These are phyloP conservation scores for Microtus montanus DNA, from an alignment of 2,113 vertebrate genomes.

Conservation along the genomic window DNA sequence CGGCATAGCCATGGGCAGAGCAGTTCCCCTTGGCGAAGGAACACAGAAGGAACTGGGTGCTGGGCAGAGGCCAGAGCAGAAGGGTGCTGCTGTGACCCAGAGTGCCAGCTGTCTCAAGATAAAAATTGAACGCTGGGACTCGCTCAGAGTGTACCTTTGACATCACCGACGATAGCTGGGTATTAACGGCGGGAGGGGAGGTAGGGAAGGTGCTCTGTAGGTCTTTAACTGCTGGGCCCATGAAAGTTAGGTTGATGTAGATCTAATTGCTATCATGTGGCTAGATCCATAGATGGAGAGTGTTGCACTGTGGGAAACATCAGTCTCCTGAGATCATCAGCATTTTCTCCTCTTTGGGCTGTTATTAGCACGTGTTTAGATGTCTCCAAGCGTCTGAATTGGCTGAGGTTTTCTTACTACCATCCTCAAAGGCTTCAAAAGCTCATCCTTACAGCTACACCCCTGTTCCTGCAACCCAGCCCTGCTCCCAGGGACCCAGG, in stretches of 20 bases:
- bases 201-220: not conserved
- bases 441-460: not conserved
- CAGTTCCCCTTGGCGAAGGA: not conserved
- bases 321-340: not conserved
- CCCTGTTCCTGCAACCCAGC: not conserved
- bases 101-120: not conserved
- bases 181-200: no score
- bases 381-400: constrained; percentile 21
- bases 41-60: not conserved
- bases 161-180: not conserved
- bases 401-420: constrained; percentile 29
- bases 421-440: not conserved
- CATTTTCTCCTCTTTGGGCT: not conserved
- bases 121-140: not conserved
- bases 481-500: not conserved
- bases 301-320: not conserved
- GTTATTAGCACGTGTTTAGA: not conserved
- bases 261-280: not conserved
- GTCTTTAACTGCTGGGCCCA: not conserved
- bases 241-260: not conserved
- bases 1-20: no score
- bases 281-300: not conserved
- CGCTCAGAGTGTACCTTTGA: not conserved
- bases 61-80: not conserved
- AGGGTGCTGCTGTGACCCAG: not conserved